Evolutionary conservation across 2,888 invertebrate species (phyloP).

Genomic region (Cryptus armator): DNA sequence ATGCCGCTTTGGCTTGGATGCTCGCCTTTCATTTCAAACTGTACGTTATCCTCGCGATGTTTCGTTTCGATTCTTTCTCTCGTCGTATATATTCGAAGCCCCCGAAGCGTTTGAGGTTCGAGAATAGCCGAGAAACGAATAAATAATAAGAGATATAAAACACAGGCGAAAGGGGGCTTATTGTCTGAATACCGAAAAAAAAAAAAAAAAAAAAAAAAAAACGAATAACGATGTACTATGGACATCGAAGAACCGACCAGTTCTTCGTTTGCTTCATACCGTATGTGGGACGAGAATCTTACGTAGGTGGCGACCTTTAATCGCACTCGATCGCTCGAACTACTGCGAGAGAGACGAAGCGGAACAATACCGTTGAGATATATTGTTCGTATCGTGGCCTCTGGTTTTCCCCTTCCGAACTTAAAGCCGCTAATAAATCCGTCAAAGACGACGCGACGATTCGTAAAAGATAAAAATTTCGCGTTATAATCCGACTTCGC

Average conservation of each 20-base stretch:
- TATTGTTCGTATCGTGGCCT: background rate
- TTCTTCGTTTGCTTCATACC: background rate
- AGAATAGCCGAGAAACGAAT: slow-evolving; percentile 7
- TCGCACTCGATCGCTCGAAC: slow-evolving; percentile 47
- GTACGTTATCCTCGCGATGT: background rate
- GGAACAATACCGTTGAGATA: background rate
- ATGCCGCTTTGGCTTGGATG: background rate
- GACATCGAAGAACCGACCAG: background rate
- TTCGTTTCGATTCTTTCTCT: background rate
- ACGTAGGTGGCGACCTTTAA: slow-evolving; percentile 68
- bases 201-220: too few relatives aligned
- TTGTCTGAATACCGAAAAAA: slow-evolving; percentile 8
- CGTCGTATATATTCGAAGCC: slow-evolving; percentile 2
- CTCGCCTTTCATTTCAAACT: too few relatives aligned
- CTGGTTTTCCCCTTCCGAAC: too few relatives aligned
- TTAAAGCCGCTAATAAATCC: background rate
- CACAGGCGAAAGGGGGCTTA: background rate
- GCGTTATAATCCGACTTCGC: background rate
- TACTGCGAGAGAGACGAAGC: slow-evolving; percentile 18
- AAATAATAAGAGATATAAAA: slow-evolving; percentile 15
- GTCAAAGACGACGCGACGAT: background rate
- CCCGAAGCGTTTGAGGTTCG: background rate
- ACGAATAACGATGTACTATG: slow-evolving; percentile 12
- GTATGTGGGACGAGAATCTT: slow-evolving; percentile 59
- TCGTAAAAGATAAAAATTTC: slow-evolving; percentile 1